Conservation (phyloP, 1,140 invertebrate genomes). For the Lepidurus apus region DNA sequence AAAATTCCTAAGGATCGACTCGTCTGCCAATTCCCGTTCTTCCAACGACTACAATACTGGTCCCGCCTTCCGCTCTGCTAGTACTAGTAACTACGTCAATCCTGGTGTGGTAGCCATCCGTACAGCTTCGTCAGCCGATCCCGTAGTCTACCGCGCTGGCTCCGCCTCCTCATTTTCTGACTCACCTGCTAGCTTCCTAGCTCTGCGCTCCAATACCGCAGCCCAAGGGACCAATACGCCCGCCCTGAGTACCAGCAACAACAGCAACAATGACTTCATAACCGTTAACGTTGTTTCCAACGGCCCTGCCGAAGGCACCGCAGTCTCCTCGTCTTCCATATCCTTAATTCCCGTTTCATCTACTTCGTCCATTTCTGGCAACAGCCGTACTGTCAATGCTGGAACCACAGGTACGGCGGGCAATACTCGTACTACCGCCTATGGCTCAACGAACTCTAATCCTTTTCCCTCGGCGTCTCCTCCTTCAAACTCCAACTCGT, state of each 20-base stretch:
- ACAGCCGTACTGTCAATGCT: not conserved
- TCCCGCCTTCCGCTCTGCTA: not conserved
- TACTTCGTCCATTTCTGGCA: not conserved
- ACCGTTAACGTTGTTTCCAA: constrained; percentile 9
- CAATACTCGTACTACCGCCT: not conserved
- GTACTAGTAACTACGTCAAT: not conserved
- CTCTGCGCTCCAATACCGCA: not conserved
- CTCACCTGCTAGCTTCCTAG: not conserved
- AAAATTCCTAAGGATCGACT: not conserved
- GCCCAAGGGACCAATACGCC: not conserved
- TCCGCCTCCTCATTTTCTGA: not conserved
- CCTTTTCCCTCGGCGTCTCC: not conserved
- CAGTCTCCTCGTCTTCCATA: not conserved
- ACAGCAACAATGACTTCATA: not conserved
- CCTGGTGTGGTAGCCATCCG: constrained; percentile 1
- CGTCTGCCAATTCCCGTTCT: not conserved
- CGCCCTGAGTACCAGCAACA: not conserved
- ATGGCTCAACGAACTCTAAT: not conserved
- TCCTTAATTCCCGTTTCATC: not conserved
- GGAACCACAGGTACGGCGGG: not conserved
- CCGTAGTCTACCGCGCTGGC: not conserved
- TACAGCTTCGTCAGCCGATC: not conserved
- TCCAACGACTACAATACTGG: not conserved
- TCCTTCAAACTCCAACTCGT: not conserved
- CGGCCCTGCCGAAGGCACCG: not conserved